Conservation (phyloP, 2,113 vertebrate genomes). For the Entomyzon cyanotis region DNA sequence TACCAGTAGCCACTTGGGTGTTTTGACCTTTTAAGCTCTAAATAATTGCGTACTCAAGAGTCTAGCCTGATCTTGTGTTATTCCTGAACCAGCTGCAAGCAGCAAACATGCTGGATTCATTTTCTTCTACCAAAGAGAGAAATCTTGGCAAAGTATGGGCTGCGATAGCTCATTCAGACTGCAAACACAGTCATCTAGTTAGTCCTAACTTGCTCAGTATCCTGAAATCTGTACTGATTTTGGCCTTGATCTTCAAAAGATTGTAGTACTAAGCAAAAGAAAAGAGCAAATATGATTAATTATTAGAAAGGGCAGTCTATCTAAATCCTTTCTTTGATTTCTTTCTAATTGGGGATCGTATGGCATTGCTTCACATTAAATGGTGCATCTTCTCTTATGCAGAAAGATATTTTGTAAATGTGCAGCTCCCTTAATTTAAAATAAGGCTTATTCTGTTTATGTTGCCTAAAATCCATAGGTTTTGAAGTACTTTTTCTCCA, state of each 20-base stretch:
- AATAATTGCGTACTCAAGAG: background rate
- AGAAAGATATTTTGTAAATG: background rate
- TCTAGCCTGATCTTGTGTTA: background rate
- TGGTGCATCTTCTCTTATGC: background rate
- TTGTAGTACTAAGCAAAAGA: background rate
- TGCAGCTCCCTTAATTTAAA: background rate
- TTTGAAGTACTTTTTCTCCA: background rate
- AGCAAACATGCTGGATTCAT: background rate
- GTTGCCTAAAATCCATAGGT: background rate
- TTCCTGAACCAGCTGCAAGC: background rate
- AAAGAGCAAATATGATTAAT: background rate
- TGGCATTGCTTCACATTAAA: background rate
- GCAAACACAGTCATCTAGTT: background rate
- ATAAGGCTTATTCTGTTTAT: background rate
- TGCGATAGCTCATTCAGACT: background rate
- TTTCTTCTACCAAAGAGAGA: constrained; percentile 10
- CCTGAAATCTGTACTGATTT: constrained; percentile 10
- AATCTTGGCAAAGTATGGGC: background rate
- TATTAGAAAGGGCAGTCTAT: background rate
- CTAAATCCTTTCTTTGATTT: background rate
- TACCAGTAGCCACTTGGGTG: background rate
- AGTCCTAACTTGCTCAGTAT: background rate
- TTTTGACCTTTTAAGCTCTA: constrained; percentile 7
- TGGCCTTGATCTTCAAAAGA: constrained; percentile 26
- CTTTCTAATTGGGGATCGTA: background rate